Percentiles rank a stretch among this genome's conserved stretches.
These are phyloP conservation scores for Dryobates pubescens DNA, from an alignment of 2,797 vertebrate species.

Conservation along the genomic window DNA sequence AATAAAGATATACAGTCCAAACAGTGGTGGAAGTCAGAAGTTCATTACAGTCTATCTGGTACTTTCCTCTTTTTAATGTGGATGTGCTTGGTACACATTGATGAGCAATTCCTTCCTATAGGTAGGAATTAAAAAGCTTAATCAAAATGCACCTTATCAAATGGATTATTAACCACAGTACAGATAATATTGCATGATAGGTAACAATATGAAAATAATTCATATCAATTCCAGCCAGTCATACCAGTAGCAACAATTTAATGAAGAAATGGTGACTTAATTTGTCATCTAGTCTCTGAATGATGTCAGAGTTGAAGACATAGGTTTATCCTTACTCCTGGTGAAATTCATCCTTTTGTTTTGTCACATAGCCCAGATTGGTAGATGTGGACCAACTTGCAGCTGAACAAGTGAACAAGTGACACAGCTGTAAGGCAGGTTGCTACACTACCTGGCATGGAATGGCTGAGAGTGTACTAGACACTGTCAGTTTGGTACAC, in stretches of 20 bases:
- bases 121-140: slow-evolving; percentile 47
- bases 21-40: slow-evolving; percentile 41
- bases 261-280: slow-evolving; percentile 63
- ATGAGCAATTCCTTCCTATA: slow-evolving; percentile 1
- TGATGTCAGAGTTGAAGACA: slow-evolving; percentile 4
- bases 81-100: slow-evolving; percentile 20
- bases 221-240: slow-evolving; percentile 49
- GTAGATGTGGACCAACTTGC: neutral
- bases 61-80: slow-evolving; percentile 31
- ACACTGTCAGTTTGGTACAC: neutral
- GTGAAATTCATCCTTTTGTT: slow-evolving; percentile 48
- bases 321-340: slow-evolving; percentile 31
- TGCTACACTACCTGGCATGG: neutral
- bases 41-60: slow-evolving; percentile 36
- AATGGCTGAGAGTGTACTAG: neutral
- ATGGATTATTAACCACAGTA: slow-evolving; percentile 57
- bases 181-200: slow-evolving; percentile 61
- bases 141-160: slow-evolving; percentile 50
- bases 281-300: slow-evolving; percentile 63
- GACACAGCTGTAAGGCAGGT: neutral
- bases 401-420: neutral
- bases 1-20: neutral
- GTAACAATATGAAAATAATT: slow-evolving; percentile 54
- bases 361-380: slow-evolving; percentile 20
- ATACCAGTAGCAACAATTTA: slow-evolving; percentile 56